These are phyloP conservation scores for Philhelius pedissequus DNA, from an alignment of 2,888 invertebrate species.

Conservation along the genomic window DNA sequence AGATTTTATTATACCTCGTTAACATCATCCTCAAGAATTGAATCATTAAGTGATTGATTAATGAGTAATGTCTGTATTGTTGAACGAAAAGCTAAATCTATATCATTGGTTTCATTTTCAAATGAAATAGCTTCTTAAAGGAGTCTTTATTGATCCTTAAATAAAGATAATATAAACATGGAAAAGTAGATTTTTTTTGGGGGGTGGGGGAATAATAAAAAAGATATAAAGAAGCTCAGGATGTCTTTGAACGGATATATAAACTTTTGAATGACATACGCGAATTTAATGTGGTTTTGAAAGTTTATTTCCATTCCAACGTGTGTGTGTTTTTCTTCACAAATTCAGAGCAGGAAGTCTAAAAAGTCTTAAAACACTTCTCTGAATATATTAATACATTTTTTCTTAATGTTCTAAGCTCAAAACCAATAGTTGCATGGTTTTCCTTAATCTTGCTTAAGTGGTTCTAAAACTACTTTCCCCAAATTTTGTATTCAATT, in stretches of 20 bases:
- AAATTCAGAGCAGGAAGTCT: background rate
- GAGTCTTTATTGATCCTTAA: background rate
- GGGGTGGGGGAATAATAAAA: too few species aligned
- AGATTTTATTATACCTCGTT: conserved; percentile 35
- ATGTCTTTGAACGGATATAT: background rate
- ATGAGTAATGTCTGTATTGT: background rate
- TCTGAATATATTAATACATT: too few species aligned
- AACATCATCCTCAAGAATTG: conserved; percentile 15
- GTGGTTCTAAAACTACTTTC: background rate
- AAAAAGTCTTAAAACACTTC: background rate
- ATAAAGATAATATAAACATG: background rate
- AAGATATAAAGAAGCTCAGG: too few species aligned
- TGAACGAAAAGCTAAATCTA: background rate
- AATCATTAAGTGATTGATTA: conserved; percentile 14
- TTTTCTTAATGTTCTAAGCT: too few species aligned
- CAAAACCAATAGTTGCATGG: too few species aligned
- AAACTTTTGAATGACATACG: background rate
- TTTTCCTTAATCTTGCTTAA: background rate
- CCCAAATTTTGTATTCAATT: background rate
- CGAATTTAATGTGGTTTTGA: too few species aligned
- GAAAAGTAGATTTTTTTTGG: background rate
- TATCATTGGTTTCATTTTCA: background rate
- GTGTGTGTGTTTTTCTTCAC: too few species aligned
- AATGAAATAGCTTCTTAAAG: background rate
- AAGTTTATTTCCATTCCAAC: too few species aligned